Percentiles rank a stretch among this genome's conserved stretches.
These are phyloP conservation scores for Argynnis bischoffii DNA, from an alignment of 2,888 invertebrate species.

Conservation along the genomic window DNA sequence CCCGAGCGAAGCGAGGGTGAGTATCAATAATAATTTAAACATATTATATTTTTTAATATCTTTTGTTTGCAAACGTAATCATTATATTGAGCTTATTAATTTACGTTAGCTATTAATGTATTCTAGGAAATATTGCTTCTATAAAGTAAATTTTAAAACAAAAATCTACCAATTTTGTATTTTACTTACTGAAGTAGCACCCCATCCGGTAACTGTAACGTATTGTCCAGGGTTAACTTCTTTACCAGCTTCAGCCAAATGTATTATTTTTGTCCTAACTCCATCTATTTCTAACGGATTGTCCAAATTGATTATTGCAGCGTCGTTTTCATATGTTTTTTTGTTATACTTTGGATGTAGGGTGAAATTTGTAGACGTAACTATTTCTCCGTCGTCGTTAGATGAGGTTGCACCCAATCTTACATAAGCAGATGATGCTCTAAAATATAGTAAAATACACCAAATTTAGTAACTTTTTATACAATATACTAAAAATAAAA, in stretches of 20 bases:
- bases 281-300: constrained; percentile 58
- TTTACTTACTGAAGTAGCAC: constrained; percentile 47
- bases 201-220: constrained; percentile 66
- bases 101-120: too few species aligned
- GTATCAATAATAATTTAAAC: too few species aligned
- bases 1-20: too few species aligned
- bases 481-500: too few species aligned
- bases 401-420: constrained; percentile 66
- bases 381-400: constrained; percentile 61
- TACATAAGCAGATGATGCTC: constrained; percentile 50
- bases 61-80: neutral
- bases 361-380: constrained; percentile 52
- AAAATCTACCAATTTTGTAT: neutral
- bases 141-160: neutral
- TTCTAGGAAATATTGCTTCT: too few species aligned
- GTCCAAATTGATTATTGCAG: constrained; percentile 59
- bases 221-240: constrained; percentile 49
- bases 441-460: constrained; percentile 42
- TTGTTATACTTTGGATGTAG: constrained; percentile 68
- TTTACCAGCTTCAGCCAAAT: constrained; percentile 45
- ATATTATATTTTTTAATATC: neutral
- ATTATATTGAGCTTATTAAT: neutral
- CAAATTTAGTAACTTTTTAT: neutral
- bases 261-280: constrained; percentile 49
- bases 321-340: constrained; percentile 66